These are phyloP conservation scores for Luidia sarsii DNA, from an alignment of 53 echinoderm and acorn worm genomes.

Conservation along the genomic window DNA sequence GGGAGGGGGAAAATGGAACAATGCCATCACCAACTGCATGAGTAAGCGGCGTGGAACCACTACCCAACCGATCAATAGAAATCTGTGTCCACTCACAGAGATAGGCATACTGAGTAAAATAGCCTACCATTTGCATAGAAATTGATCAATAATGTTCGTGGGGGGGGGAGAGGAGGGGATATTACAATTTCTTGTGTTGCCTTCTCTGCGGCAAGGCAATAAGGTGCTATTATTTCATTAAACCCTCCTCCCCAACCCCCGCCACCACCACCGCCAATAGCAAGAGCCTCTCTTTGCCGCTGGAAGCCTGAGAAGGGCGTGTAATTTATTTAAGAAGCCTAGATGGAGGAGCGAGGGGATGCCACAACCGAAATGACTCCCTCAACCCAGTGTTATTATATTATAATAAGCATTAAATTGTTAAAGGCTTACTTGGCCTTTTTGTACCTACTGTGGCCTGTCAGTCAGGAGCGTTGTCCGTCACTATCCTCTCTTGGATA, in stretches of 20 bases:
- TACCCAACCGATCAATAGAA: constrained; percentile 40
- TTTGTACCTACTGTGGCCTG: too few relatives aligned
- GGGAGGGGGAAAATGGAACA: neutral
- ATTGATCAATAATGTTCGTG: constrained; percentile 44
- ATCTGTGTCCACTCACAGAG: constrained; percentile 29
- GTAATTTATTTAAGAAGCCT: constrained; percentile 25
- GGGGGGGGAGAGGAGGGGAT: neutral
- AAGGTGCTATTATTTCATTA: constrained; percentile 58
- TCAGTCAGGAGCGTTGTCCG: too few relatives aligned
- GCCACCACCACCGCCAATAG: too few relatives aligned
- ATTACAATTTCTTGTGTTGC: constrained; percentile 24
- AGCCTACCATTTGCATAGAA: constrained; percentile 22
- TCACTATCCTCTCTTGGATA: too few relatives aligned
- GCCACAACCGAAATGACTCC: neutral
- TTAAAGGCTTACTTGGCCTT: neutral
- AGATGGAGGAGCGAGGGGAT: constrained; percentile 14
- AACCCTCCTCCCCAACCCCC: too few relatives aligned
- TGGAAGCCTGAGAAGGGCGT: constrained; percentile 35
- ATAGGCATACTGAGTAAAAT: constrained; percentile 46
- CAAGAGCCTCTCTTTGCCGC: constrained; percentile 24
- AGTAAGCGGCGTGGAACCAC: too few relatives aligned
- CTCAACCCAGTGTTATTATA: constrained; percentile 1
- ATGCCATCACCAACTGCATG: constrained; percentile 42
- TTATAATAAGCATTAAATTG: neutral
- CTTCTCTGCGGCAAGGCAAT: constrained; percentile 15